These are phyloP conservation scores for Ctenomys sociabilis DNA, from an alignment of 2,113 vertebrate genomes.

Conservation along the genomic window DNA sequence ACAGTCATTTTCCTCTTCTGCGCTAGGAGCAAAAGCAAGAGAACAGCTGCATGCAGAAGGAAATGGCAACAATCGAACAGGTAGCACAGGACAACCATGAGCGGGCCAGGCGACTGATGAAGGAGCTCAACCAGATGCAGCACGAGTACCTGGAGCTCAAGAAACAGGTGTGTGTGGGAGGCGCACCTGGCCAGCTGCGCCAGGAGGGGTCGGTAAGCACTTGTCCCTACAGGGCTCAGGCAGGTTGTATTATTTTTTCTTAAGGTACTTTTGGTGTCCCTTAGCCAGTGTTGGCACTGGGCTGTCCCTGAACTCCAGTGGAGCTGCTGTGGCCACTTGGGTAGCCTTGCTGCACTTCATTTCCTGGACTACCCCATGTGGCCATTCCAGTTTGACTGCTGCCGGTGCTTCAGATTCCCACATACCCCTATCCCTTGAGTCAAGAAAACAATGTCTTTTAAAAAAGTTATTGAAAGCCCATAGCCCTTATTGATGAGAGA, in stretches of 20 bases:
- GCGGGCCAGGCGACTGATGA: slow-evolving; percentile 66
- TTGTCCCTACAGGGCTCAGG: not conserved
- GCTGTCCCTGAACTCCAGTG: not conserved
- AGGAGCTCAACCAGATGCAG: slow-evolving; percentile 80
- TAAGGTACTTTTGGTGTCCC: not conserved
- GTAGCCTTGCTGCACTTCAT: not conserved
- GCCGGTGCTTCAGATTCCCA: not conserved
- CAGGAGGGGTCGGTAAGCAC: too few relatives aligned
- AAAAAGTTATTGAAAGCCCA: not conserved
- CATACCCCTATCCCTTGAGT: not conserved
- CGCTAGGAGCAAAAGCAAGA: slow-evolving; percentile 82
- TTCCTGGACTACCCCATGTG: not conserved
- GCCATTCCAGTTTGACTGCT: not conserved
- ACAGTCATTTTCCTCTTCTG: not conserved
- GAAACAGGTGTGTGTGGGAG: slow-evolving; percentile 75
- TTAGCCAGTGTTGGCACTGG: not conserved
- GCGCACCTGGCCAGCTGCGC: not conserved
- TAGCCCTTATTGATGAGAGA: not conserved
- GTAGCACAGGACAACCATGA: slow-evolving; percentile 74
- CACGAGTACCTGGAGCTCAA: slow-evolving; percentile 77
- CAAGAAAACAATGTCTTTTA: not conserved
- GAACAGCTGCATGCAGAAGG: slow-evolving; percentile 79
- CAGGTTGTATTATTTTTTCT: not conserved
- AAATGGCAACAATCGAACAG: slow-evolving; percentile 75
- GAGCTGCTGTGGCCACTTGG: not conserved